Base-by-base conservation (phyloP, 2,888 invertebrate species). In the Scaptomyza polygonia region DNA sequence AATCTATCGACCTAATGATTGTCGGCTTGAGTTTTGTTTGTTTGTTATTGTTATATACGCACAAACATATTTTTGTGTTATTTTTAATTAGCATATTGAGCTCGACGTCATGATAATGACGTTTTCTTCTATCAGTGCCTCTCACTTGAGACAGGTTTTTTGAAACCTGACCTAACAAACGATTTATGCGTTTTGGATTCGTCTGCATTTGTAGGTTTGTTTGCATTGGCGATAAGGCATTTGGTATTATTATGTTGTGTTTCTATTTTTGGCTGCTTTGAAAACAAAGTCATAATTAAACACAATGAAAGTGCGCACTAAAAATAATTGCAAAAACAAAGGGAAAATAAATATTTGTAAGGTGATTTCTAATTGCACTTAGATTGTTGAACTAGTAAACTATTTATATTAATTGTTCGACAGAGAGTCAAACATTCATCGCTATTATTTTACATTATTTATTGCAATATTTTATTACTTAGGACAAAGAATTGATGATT, bases 101-200 rank as follows among this genome's bases (percentile, higher is more conserved):
- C 12, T 8, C 29, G n/a, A 71, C 61, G 71, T 73, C 73, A 73
- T 9, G 27, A 27, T 32, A 43, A 14, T 74, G 73, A 73, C 73
- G 73, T 73, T 42, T 21, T 1, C 3, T 12, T 5, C 30, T n/a
- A 9, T 48, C 25, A 18, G 8, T 27, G 44, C 52, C 39, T 14
- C 36, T 27, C 52, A 11, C 9, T 52, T 21, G 21, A 52, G 45
- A 73, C 73, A 36, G 75, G 73, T 73, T 73, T 75, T 75, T 8
- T 12, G 52, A 14, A 36, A 42, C 55, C 67, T 73, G 75, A 73
- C 73, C 73, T 14, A 73, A 70, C 74, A 73, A 62, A 66, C 73
- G 54, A 14, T 12, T 12, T 32, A 39, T 72, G 36, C 54, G 32
- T 42, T 72, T 63, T 64, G 43, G 59, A 25, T 47, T 39, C 39